Base-by-base conservation (phyloP, 2,797 vertebrate genomes). In the Jordanella pulchra region DNA sequence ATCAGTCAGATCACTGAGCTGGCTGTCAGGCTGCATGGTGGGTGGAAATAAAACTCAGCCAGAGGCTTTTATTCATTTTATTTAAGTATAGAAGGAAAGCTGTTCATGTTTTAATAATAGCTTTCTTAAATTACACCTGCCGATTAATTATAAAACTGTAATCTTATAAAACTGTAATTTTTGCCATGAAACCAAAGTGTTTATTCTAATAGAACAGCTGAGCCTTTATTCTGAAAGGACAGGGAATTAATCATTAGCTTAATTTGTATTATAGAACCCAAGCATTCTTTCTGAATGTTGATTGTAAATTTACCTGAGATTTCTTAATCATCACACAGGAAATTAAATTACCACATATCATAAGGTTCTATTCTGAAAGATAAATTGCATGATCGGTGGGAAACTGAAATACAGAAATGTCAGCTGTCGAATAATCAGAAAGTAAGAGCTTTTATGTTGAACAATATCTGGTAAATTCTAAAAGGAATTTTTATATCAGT, bases 1-100 rank as follows among this genome's bases (percentile, higher is more conserved):
- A 95, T 97, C 76, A 90, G 92, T 76, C 94, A 96, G 89, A 95
- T 97, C 83, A 91, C 75, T 0, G 91, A 95, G 71, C 93, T 98
- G 4, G 95, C 97, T n/a, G 78, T 92, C 69, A 88, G 0, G 3
- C 88, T 98, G 67, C 96, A 97, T 7, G 97, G 97, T 97, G 74
- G 93, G 92, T 12, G 14, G n/a, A 47, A 35, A 27, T 9, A 39
- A 18, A 9, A 2, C 15, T 21, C 3, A n/a, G 35, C 7, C 12
- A 1, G 35, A 7, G 23, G 61, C 60, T 71, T 53, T 71, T 71
- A 53, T 53, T 71, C 12, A 28, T 3, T 65, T 28, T 14, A 18
- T n/a, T 11, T 63, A 2, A 17, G 28, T 17, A 7, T 1, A 27
- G 28, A 64, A 35, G n/a, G 35, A 35, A 60, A 30, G 23, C 23